Evolutionary conservation across 2,888 invertebrate genomes (phyloP).

Genomic region (Criorhina ranunculi): DNA sequence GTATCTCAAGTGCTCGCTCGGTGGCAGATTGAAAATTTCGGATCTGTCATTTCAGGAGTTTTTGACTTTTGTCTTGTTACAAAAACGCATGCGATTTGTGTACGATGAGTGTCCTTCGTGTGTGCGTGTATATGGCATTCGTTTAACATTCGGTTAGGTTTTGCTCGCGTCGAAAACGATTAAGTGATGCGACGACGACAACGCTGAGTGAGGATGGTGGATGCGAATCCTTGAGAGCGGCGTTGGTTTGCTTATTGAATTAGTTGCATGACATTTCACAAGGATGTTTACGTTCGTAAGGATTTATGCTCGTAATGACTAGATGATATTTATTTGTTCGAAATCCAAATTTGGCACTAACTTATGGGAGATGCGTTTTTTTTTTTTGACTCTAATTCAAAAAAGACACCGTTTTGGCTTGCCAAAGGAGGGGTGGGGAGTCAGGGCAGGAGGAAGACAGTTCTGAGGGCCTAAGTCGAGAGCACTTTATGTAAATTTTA

Average conservation of each 20-base stretch:
- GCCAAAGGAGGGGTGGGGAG: background rate
- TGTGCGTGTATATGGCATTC: constrained; percentile 33
- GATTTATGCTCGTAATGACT: constrained; percentile 47
- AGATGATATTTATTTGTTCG: constrained; percentile 58
- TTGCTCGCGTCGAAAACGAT: constrained; percentile 49
- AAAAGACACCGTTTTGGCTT: background rate
- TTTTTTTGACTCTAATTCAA: background rate
- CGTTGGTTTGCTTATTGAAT: constrained; percentile 38
- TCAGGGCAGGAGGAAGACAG: background rate
- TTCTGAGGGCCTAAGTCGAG: background rate
- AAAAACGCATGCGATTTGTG: constrained; percentile 44
- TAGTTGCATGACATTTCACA: constrained; percentile 40
- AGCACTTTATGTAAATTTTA: no score
- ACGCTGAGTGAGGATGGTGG: constrained; percentile 1
- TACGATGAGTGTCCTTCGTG: constrained; percentile 40
- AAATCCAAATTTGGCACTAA: constrained; percentile 16
- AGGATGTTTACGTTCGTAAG: constrained; percentile 17
- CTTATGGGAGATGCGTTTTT: background rate
- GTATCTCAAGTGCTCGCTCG: constrained; percentile 67
- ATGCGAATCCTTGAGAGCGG: constrained; percentile 18
- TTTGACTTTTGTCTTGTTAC: constrained; percentile 67
- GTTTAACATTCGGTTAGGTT: constrained; percentile 49
- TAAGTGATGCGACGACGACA: constrained; percentile 38
- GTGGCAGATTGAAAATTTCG: constrained; percentile 76
- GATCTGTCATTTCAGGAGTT: constrained; percentile 72